These are phyloP conservation scores for Chrysopilus asiliformis DNA, from an alignment of 2,888 invertebrate species.

Conservation along the genomic window DNA sequence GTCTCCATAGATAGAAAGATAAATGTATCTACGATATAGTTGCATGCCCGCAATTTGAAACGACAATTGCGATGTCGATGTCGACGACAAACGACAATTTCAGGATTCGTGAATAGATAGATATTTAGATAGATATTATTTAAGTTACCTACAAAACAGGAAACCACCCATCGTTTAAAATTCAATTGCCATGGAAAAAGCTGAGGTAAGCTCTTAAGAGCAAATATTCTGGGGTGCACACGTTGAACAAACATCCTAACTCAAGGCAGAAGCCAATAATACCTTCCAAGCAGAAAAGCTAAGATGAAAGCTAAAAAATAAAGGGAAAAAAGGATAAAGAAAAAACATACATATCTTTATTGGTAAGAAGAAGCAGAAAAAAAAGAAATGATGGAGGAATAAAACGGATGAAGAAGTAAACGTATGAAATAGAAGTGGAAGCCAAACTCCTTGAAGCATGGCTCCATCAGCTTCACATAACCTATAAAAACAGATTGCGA, in stretches of 20 bases:
- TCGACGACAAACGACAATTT: neutral
- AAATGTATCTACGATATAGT: no score
- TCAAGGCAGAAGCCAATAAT: constrained; percentile 6
- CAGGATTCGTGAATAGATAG: neutral
- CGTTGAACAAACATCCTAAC: neutral
- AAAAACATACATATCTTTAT: no score
- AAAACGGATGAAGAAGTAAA: no score
- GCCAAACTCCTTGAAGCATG: constrained; percentile 1
- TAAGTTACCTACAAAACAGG: neutral
- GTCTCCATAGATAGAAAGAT: no score
- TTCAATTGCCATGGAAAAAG: constrained; percentile 9
- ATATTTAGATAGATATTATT: neutral
- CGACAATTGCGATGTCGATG: constrained; percentile 1
- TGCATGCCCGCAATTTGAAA: no score
- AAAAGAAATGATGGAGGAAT: no score
- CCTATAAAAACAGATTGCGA: constrained; percentile 9
- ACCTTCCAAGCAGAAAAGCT: neutral
- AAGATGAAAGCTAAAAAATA: constrained; percentile 1
- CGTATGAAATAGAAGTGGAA: constrained; percentile 3
- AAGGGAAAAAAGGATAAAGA: no score
- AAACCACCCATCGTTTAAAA: constrained; percentile 9
- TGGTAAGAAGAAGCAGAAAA: no score
- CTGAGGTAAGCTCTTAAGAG: constrained; percentile 9
- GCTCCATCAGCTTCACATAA: constrained; percentile 7
- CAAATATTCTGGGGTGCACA: constrained; percentile 2